Evolutionary conservation across 2,888 invertebrate species (phyloP).

Genomic region (Bombylius discolor): DNA sequence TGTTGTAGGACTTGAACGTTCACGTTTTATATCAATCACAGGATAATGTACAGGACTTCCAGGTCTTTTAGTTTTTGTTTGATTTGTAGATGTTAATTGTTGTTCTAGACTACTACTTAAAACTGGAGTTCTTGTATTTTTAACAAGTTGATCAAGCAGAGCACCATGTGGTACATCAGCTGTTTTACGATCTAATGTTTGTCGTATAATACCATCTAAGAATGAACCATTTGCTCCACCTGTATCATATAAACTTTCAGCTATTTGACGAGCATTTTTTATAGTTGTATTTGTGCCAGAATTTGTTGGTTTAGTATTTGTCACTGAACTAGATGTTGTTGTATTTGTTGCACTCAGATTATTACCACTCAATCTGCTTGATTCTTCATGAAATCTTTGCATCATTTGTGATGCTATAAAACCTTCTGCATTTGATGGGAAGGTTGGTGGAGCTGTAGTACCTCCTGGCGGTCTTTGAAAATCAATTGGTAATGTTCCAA

Average conservation of each 20-base stretch:
- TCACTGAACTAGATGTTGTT: conserved; percentile 14
- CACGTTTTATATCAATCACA: conserved; percentile 44
- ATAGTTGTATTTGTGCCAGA: conserved; percentile 26
- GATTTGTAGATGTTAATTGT: background rate
- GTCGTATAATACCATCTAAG: conserved; percentile 71
- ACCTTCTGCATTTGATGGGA: conserved; percentile 43
- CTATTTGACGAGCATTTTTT: conserved; percentile 44
- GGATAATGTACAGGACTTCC: conserved; percentile 27
- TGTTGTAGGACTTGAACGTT: conserved; percentile 33
- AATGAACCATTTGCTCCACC: conserved; percentile 56
- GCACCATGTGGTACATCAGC: conserved; percentile 43
- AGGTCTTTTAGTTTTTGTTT: conserved; percentile 23
- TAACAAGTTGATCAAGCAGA: conserved; percentile 51
- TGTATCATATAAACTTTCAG: conserved; percentile 50
- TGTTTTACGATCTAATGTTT: conserved; percentile 55
- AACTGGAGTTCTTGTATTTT: conserved; percentile 39
- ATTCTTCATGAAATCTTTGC: conserved; percentile 64
- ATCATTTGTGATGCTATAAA: conserved; percentile 69
- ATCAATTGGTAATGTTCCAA: conserved; percentile 42
- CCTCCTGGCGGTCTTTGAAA: conserved; percentile 36
- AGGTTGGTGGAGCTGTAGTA: conserved; percentile 33
- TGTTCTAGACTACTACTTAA: conserved; percentile 6
- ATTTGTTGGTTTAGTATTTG: conserved; percentile 9
- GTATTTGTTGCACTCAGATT: conserved; percentile 8
- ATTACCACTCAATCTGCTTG: conserved; percentile 36